A percentile compares a stretch with the other conserved stretches of the same genome.
Conservation (phyloP, 2,113 vertebrate genomes). For the Passer montanus region DNA sequence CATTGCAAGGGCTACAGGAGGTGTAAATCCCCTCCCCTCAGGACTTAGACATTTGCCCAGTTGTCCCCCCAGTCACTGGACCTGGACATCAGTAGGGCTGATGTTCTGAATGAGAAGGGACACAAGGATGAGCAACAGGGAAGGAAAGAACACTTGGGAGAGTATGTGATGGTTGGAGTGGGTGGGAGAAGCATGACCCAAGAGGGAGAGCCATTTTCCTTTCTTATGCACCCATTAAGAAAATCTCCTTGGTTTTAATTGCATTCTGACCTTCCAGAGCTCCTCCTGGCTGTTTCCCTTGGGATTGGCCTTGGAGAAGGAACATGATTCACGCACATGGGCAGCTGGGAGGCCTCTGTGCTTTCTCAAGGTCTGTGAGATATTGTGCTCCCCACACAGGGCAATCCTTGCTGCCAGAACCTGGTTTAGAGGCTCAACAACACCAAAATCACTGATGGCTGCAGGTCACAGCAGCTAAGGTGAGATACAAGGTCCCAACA, state of each 20-base stretch:
- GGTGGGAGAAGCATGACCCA: not conserved
- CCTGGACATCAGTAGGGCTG: not conserved
- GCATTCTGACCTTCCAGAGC: slow-evolving; percentile 3
- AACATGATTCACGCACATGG: not conserved
- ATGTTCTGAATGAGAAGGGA: not conserved
- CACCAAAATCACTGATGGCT: not conserved
- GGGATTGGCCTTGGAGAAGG: not conserved
- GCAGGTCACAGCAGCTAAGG: not conserved
- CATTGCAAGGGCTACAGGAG: slow-evolving; percentile 68
- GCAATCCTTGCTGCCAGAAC: not conserved
- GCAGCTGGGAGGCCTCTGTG: not conserved
- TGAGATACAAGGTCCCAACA: fast-evolving
- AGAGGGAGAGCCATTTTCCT: not conserved
- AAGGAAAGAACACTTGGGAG: not conserved
- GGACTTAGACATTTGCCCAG: slow-evolving; percentile 51
- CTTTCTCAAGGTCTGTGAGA: not conserved
- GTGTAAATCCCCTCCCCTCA: slow-evolving; percentile 60
- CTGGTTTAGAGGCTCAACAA: not conserved
- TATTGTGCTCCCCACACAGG: not conserved
- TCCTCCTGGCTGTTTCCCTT: slow-evolving; percentile 3
- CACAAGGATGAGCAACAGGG: not conserved
- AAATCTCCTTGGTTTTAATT: slow-evolving; percentile 33
- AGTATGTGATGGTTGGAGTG: not conserved
- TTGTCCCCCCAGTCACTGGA: not conserved
- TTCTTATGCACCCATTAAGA: not conserved